Conservation (phyloP, 2,113 vertebrate genomes). For the Gobio gobio region DNA sequence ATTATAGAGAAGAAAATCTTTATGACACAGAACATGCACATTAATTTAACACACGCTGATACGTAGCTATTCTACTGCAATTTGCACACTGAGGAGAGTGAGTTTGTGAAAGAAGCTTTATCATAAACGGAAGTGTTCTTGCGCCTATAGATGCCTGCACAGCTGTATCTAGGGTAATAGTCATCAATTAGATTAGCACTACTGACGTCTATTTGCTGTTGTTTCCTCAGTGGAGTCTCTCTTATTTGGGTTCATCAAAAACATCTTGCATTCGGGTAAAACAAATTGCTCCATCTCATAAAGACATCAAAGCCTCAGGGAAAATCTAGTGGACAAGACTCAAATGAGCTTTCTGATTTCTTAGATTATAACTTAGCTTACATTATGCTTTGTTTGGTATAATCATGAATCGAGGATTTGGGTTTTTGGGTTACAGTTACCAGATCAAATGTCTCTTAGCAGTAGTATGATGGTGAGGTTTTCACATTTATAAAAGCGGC, state of each 20-base stretch:
- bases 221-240: background rate
- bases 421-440: background rate
- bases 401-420: background rate
- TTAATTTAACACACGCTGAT: conserved; percentile 31
- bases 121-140: background rate
- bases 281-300: conserved; percentile 5
- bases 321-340: background rate
- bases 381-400: background rate
- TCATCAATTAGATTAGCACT: background rate
- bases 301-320: conserved; percentile 11
- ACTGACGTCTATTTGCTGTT: conserved; percentile 7
- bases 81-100: conserved; percentile 4
- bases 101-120: background rate
- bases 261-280: background rate
- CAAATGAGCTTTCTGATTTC: conserved; percentile 7
- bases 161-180: background rate
- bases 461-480: background rate
- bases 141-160: background rate
- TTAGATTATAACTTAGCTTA: background rate
- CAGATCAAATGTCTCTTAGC: background rate
- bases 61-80: conserved; percentile 1
- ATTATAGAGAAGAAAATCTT: conserved; percentile 41
- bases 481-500: background rate
- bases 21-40: conserved; percentile 31
- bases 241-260: conserved; percentile 19